Base-by-base conservation (phyloP, 2,888 invertebrate genomes). In the Chrysomela aeneicollis region DNA sequence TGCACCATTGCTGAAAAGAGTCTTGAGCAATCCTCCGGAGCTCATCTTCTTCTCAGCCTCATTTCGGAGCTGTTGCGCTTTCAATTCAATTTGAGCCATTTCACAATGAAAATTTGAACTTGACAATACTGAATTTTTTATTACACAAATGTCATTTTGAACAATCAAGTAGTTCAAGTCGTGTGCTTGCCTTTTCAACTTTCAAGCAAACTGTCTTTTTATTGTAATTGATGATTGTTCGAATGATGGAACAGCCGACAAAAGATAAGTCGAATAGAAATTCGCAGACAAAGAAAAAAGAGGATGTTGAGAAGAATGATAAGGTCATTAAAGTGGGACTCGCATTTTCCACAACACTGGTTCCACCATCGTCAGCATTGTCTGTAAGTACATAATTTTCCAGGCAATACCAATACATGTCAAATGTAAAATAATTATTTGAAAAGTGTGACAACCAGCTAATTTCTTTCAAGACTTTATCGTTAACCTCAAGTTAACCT, bases 1-100 rank as follows among this genome's bases (percentile, higher is more conserved):
- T 12, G 60, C 46, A 22, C 59, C 46, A 50, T 62, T 66, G 2
- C 42, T 59, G 49, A 69, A 70, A n/a, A 66, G 52, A 42, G 57
- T 64, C 59, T 67, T 62, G 35, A 75, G 68, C 32, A 73, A 74
- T 12, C 73, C 70, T 8, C 61, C 60, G 6, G 69, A 64, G 61
- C 64, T 73, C 51, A 72, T 62, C 83, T 97, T 97, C 84, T 95
- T 96, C 82, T 95, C 94, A 49, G 97, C 97, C 83, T 97, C 95
- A 12, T 74, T 62, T 84, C 96, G 89, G 72, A 96, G 85, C 83
- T 94, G 93, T 82, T 90, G 86, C 50, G 94, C 97, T 85, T 95
- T 97, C 80, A 94, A 92, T 83, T 97, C 96, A 83, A 91, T 92
- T 82, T 94, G 93, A 79, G 90, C 90, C 94, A 95, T 95, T 66